These are phyloP conservation scores for Ginglymostoma cirratum DNA, from an alignment of 2,113 vertebrate species.

Conservation along the genomic window DNA sequence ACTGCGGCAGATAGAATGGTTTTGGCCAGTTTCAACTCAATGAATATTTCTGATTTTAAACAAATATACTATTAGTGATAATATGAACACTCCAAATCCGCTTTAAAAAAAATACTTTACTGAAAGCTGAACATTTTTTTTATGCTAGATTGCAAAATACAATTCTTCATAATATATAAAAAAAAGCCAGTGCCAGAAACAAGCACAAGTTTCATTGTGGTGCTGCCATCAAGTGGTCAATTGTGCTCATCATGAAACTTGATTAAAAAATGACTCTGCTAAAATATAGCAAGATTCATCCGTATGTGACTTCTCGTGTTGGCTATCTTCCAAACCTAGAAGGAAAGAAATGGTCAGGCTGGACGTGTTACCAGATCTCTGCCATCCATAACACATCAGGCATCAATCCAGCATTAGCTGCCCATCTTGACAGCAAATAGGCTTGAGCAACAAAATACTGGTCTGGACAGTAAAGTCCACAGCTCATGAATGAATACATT, in stretches of 20 bases:
- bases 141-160: not conserved
- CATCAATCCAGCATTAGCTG: no score
- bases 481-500: no score
- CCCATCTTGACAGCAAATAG: no score
- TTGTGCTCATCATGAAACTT: not conserved
- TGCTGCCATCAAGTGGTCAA: slow-evolving; percentile 1
- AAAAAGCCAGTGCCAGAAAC: not conserved
- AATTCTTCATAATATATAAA: not conserved
- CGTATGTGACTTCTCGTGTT: no score
- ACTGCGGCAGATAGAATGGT: not conserved
- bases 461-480: no score
- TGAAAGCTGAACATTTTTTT: not conserved
- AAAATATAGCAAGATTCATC: no score
- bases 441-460: no score
- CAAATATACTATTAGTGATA: not conserved
- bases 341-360: no score
- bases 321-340: no score
- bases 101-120: not conserved
- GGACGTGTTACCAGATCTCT: no score
- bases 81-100: not conserved
- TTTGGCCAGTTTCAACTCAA: not conserved
- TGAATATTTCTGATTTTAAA: not conserved
- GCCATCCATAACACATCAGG: no score
- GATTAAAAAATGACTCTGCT: not conserved
- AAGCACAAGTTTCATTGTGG: not conserved